Evolutionary conservation across 1,140 invertebrate genomes (phyloP), one percentile per base, ranked within the genome.

Genomic region (Tetramorium simillimum): DNA sequence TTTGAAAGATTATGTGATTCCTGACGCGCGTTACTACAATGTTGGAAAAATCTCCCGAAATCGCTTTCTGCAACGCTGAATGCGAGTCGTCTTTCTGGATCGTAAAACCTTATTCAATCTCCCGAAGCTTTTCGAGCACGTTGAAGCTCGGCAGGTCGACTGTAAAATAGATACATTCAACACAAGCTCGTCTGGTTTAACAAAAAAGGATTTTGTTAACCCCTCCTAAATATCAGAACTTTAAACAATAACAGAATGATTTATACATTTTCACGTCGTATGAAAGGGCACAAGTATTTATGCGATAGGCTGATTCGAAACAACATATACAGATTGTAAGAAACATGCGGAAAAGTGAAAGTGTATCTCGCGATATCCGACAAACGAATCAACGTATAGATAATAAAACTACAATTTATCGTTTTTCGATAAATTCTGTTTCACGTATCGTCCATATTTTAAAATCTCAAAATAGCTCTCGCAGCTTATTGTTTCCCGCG

Each of bases 91-190:
- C 78, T 43, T 14, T 6, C 10, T 37, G 6, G 33, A 28, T 37
- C 33, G 63, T 70, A 56, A 49, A 75, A 72, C 24, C 69, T 82
- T 82, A 82, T 84, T 75, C 53, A 75, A 84, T 75, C 69, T 24
- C 46, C n/a, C n/a, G 28, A 53, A 33, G 18, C 28, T 73, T 75
- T 73, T 37, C 53, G 7, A 21, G 53, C 40, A 43, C 37, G 33
- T 37, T 60, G 18, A 56, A 81, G 49, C 21, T 81, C 49, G 18
- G 40, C 37, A 73, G 73, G n/a, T 84, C 69, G 43, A 53, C 62
- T 69, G n/a, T 40, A 70, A 70, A 69, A 84, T 82, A 60, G 80
- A 51, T 72, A 56, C 21, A 72, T 72, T 58, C 49, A 46, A 82
- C 16, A 21, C 16, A 18, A 56, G 18, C 51, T 14, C 16, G 56